Percentiles rank a stretch among this genome's conserved stretches.
phyloP scores from a whole-genome alignment of 2,797 vertebrate species.

The Myotis vivesi region DNA sequence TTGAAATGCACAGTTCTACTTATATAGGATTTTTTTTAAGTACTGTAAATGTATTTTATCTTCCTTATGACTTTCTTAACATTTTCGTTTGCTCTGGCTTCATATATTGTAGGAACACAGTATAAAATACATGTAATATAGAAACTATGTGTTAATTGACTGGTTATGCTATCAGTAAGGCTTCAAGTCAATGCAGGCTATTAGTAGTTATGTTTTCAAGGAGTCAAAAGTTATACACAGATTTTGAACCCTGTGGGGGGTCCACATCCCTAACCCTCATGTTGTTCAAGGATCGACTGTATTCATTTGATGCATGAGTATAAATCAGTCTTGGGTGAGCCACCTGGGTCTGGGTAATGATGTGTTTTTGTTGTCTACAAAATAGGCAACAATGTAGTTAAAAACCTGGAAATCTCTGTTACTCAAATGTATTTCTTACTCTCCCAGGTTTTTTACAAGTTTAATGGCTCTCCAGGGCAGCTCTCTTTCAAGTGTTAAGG shows the following conservation, averaged over 20 bases:
- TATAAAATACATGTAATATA: not conserved
- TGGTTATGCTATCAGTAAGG: not conserved
- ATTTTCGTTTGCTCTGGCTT: not conserved
- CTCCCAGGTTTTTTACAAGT: not conserved
- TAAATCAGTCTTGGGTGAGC: not conserved
- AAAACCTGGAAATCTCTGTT: not conserved
- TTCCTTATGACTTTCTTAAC: not conserved
- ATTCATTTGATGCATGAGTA: not conserved
- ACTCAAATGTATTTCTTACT: not conserved
- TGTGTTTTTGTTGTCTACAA: not conserved
- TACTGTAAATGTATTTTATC: not conserved
- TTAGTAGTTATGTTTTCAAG: not conserved
- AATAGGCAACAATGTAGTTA: not conserved
- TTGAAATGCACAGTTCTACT: not conserved
- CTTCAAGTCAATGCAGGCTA: not conserved
- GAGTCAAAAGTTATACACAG: not conserved
- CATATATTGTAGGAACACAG: not conserved
- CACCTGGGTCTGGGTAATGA: not conserved
- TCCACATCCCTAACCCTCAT: not conserved
- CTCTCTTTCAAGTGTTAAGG: not conserved
- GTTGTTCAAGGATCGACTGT: not conserved
- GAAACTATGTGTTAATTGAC: not conserved
- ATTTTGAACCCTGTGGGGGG: not conserved
- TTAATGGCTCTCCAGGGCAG: not conserved
- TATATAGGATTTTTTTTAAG: not conserved